These are phyloP conservation scores for Arrhamphus sclerolepis DNA, from an alignment of 2,797 vertebrate species.

Conservation along the genomic window DNA sequence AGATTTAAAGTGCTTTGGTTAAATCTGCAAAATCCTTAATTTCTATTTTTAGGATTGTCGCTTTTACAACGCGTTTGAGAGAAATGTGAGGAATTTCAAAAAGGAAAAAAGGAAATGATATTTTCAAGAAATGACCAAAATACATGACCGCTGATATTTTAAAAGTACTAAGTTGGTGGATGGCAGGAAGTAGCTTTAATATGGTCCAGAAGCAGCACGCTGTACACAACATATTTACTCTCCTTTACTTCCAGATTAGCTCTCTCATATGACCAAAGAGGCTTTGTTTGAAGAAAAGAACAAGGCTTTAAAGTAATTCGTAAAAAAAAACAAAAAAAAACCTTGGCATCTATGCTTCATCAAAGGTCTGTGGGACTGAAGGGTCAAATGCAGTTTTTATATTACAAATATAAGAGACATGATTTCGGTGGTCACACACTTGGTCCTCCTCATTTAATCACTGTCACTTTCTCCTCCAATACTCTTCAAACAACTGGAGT, in stretches of 20 bases:
- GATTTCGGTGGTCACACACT: no score
- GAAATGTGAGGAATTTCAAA: no score
- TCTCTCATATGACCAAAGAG: constrained; percentile 52
- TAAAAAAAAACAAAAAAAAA: constrained; percentile 10
- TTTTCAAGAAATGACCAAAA: neutral
- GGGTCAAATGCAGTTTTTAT: constrained; percentile 14
- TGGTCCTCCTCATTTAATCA: no score
- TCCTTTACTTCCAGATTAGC: constrained; percentile 54
- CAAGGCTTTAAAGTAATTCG: constrained; percentile 60
- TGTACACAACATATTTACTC: constrained; percentile 15
- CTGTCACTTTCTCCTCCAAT: constrained; percentile 47
- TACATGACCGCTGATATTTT: neutral
- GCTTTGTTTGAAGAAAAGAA: constrained; percentile 59
- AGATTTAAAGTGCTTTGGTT: neutral
- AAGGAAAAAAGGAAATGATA: no score
- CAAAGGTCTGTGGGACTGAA: constrained; percentile 8
- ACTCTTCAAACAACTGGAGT: constrained; percentile 8
- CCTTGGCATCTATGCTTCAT: constrained; percentile 37
- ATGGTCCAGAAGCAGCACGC: constrained; percentile 5
- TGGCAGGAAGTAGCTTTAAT: constrained; percentile 13
- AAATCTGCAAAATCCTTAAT: no score
- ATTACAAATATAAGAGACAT: constrained; percentile 22
- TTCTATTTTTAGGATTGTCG: no score
- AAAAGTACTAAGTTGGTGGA: constrained; percentile 1
- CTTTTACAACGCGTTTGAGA: no score